These are phyloP conservation scores for Chaetorhynchus papuensis DNA, from an alignment of 2,113 vertebrate species.

Conservation along the genomic window DNA sequence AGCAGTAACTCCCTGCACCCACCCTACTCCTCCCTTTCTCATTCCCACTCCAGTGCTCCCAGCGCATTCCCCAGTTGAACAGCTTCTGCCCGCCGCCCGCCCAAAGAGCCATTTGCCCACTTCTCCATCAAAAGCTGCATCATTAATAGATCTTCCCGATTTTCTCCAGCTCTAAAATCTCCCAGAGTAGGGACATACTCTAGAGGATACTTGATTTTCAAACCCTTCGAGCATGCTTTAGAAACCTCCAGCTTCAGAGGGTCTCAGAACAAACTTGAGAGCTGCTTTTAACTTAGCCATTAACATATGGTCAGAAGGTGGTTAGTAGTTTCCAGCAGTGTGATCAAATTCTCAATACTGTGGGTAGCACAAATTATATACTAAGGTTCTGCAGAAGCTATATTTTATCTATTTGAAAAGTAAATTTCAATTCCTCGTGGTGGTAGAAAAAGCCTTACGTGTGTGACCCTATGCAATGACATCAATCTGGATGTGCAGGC, in stretches of 20 bases:
- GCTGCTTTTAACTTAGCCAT: slow-evolving; percentile 46
- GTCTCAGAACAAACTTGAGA: slow-evolving; percentile 49
- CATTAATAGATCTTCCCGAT: slow-evolving; percentile 6
- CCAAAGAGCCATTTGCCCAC: slow-evolving; percentile 66
- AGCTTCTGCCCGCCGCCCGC: slow-evolving; percentile 14
- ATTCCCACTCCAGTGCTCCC: slow-evolving; percentile 38
- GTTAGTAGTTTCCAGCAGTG: slow-evolving; percentile 57
- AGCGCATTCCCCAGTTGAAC: slow-evolving; percentile 6
- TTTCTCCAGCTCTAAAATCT: neutral
- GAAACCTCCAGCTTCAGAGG: slow-evolving; percentile 26
- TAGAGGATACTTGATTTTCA: neutral
- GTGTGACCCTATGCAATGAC: neutral
- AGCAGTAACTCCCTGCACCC: slow-evolving; percentile 16
- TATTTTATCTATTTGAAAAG: neutral
- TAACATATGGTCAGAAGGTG: slow-evolving; percentile 54
- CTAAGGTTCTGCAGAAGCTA: neutral
- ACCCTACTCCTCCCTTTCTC: slow-evolving; percentile 29
- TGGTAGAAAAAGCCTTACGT: neutral
- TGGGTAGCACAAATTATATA: neutral
- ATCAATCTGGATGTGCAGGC: neutral
- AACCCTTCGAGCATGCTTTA: slow-evolving; percentile 36
- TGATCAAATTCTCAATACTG: neutral
- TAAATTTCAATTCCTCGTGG: neutral
- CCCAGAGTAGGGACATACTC: neutral
- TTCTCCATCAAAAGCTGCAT: slow-evolving; percentile 57